Conservation (phyloP, 2,888 invertebrate species). For the Lampropteryx suffumata region DNA sequence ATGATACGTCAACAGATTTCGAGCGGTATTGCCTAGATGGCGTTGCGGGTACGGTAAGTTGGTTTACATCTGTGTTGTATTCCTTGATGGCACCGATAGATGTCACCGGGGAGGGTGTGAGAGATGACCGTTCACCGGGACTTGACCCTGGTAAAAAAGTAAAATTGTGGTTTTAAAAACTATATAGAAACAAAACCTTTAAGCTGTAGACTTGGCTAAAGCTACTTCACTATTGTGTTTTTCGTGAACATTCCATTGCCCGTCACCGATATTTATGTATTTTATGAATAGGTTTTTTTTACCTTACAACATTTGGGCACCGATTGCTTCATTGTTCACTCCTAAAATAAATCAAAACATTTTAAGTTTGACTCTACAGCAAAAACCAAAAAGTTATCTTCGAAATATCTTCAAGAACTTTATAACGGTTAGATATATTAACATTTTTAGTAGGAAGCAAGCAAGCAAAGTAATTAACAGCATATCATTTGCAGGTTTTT, state of each 20-base stretch:
- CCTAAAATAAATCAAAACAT: slow-evolving; percentile 59
- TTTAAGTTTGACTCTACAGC: not conserved
- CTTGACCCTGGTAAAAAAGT: slow-evolving; percentile 66
- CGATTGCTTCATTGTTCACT: slow-evolving; percentile 54
- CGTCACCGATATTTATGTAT: slow-evolving; percentile 27
- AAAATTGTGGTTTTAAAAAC: no score
- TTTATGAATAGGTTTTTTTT: slow-evolving; percentile 49
- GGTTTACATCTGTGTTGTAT: slow-evolving; percentile 59
- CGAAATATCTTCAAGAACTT: no score
- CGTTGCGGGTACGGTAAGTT: slow-evolving; percentile 61
- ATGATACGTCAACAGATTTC: slow-evolving; percentile 81
- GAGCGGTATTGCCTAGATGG: slow-evolving; percentile 77
- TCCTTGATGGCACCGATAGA: slow-evolving; percentile 60
- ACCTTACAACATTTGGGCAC: slow-evolving; percentile 58
- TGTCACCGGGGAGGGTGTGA: slow-evolving; percentile 68
- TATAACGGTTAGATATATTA: no score
- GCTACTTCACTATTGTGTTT: no score
- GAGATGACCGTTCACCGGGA: slow-evolving; percentile 69
- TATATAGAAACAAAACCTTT: no score
- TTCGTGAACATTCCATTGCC: slow-evolving; percentile 12
- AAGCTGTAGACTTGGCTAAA: no score
- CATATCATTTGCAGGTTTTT: no score
- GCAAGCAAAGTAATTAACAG: not conserved
- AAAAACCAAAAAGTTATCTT: not conserved
- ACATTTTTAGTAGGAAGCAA: not conserved